A percentile compares a stretch with the other conserved stretches of the same genome.
phyloP scores from a whole-genome alignment of 2,888 invertebrate species.

The Proisotoma minuta region DNA sequence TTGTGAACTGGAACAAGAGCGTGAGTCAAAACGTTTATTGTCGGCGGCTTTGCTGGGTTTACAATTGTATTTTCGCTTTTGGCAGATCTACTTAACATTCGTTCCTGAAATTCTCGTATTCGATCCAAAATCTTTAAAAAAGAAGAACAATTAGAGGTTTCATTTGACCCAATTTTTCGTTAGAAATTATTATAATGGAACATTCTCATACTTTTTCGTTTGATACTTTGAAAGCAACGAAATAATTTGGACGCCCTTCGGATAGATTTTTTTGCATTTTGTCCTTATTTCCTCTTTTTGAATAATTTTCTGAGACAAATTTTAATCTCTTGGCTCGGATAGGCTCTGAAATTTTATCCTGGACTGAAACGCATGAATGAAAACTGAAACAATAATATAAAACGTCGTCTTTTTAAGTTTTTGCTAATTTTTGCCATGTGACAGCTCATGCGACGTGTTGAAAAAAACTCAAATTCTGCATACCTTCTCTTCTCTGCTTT shows the following conservation, averaged over 20 bases:
- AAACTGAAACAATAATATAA: no score
- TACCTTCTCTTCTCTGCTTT: no score
- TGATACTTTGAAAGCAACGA: constrained; percentile 16
- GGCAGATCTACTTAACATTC: constrained; percentile 7
- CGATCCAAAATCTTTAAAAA: constrained; percentile 5
- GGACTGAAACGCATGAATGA: no score
- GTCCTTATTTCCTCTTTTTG: no score
- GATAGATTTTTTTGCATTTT: no score
- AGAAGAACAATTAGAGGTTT: neutral
- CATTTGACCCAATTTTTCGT: neutral
- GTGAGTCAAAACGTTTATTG: constrained; percentile 35
- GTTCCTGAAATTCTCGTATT: constrained; percentile 9
- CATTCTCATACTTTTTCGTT: neutral
- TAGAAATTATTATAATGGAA: neutral
- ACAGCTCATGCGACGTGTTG: no score
- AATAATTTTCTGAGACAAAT: no score
- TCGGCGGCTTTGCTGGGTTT: constrained; percentile 1
- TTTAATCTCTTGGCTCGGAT: no score
- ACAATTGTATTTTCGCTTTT: neutral
- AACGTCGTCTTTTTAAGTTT: no score
- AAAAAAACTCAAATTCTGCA: no score
- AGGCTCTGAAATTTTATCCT: no score
- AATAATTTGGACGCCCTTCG: constrained; percentile 19
- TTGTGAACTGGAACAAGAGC: constrained; percentile 30
- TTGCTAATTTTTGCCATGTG: no score